A percentile compares a stretch with the other conserved stretches of the same genome.
These are phyloP conservation scores for Myotis pilosus DNA, from an alignment of 2,797 vertebrate species.

Conservation along the genomic window DNA sequence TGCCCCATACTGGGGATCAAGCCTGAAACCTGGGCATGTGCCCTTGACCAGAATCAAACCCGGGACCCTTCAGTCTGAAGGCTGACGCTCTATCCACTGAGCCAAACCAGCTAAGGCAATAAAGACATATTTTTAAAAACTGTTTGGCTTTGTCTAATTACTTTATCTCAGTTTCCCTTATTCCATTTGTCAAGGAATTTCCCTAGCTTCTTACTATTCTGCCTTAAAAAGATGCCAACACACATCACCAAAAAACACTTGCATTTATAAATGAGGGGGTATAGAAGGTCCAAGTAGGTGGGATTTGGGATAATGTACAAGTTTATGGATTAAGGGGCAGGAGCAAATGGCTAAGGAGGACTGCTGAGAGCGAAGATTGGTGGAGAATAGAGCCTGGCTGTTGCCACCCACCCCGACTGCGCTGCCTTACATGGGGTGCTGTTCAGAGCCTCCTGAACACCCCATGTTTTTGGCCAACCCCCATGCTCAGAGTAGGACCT, in stretches of 20 bases:
- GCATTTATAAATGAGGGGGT: background rate
- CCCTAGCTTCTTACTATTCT: too few species aligned
- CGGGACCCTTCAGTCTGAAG: too few species aligned
- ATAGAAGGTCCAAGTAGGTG: background rate
- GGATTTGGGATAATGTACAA: background rate
- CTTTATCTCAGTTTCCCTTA: background rate
- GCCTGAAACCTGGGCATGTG: too few species aligned
- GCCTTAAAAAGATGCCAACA: background rate
- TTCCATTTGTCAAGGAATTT: background rate
- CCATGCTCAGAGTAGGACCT: background rate
- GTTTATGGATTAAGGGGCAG: background rate
- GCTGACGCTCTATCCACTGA: too few species aligned
- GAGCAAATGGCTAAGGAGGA: background rate
- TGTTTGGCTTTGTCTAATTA: too few species aligned
- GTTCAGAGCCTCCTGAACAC: background rate
- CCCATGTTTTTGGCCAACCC: background rate
- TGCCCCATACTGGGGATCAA: too few species aligned
- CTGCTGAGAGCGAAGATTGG: background rate
- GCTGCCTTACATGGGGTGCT: background rate
- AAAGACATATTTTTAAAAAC: too few species aligned
- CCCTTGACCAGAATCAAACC: too few species aligned
- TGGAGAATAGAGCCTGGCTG: background rate
- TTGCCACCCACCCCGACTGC: background rate
- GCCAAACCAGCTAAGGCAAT: too few species aligned
- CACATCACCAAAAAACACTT: background rate